A percentile compares a stretch with the other conserved stretches of the same genome.
These are phyloP conservation scores for Conopomorpha cramerella DNA, from an alignment of 1,140 invertebrate genomes.

Conservation along the genomic window DNA sequence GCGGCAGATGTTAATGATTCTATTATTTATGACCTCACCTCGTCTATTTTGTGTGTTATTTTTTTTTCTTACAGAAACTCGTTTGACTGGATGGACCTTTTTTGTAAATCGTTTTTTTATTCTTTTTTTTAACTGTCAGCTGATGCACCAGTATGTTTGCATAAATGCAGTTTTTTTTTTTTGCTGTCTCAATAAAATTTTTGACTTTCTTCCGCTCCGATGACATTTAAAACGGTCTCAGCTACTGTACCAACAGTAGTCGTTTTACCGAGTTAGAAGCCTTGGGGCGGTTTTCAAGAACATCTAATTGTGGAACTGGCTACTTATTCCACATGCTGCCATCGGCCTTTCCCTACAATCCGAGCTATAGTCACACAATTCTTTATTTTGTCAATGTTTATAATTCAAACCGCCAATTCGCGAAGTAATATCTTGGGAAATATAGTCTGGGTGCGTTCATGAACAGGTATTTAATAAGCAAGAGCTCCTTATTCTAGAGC, in stretches of 20 bases:
- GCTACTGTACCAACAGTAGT: neutral
- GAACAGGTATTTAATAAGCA: too few species aligned
- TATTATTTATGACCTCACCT: slow-evolving; percentile 46
- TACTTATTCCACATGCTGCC: too few species aligned
- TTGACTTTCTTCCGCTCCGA: neutral
- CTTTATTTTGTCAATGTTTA: too few species aligned
- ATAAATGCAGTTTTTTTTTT: slow-evolving; percentile 55
- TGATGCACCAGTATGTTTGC: slow-evolving; percentile 17
- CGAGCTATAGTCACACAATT: too few species aligned
- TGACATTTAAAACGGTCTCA: neutral
- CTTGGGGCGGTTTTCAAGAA: too few species aligned
- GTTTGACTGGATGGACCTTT: neutral
- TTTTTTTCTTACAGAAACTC: neutral
- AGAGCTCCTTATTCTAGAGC: too few species aligned
- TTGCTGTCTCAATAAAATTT: slow-evolving; percentile 5
- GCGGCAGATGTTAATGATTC: slow-evolving; percentile 54
- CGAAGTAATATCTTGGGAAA: too few species aligned
- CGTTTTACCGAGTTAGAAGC: too few species aligned
- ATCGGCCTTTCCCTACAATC: too few species aligned
- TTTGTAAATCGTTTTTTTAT: slow-evolving; percentile 10
- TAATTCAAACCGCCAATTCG: too few species aligned
- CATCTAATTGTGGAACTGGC: too few species aligned
- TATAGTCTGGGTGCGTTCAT: too few species aligned
- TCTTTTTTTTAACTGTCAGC: slow-evolving; percentile 17
- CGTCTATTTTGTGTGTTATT: slow-evolving; percentile 25